Base-by-base conservation (phyloP, 2,113 vertebrate genomes). In the Larimichthys polyactis region DNA sequence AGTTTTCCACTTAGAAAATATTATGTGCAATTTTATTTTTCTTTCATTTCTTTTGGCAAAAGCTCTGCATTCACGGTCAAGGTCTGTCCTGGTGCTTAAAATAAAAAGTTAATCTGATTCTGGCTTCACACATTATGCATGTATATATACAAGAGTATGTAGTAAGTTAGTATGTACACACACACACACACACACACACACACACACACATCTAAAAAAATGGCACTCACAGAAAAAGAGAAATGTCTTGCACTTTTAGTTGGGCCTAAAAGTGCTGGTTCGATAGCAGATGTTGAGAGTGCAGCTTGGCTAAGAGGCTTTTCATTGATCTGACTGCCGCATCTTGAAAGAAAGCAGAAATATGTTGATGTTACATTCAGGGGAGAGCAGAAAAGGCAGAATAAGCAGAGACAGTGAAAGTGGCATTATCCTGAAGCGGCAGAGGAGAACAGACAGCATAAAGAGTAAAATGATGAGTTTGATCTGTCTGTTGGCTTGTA, bases 291-390 rank as follows among this genome's bases (percentile, higher is more conserved):
- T 73, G 84, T 88, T 88, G 51, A 75, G 67, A 79, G 82, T 68
- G 60, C 75, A 72, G 72, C 71, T 27, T 1, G 3, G 78, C 86
- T 91, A 89, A 92, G 51, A 90, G 87, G 81, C 70, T 90, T 71
- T 83, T 80, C 73, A 92, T 92, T 78, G 90, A 92, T 90, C 72
- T 52, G 71, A 62, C 84, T 79, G 78, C 66, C 3, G 49, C 80
- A 54, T 86, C 81, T 84, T 90, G 67, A 89, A 88, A 89, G 78
- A 73, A 79, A 74, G 48, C 64, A 78, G 36, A 82, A 78, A 84
- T 75, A 75, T 80, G 83, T 82, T 78, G 85, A 82, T 82, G 84
- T 73, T 79, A 17, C 52, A 52, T 60, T 75, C 52, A 81, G 54
- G 40, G 27, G 40, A 40, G 62, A 70, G 32, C 9, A 68, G 71